phyloP scores from a whole-genome alignment of 2,888 invertebrate species.

The Malthinus flaveolus region DNA sequence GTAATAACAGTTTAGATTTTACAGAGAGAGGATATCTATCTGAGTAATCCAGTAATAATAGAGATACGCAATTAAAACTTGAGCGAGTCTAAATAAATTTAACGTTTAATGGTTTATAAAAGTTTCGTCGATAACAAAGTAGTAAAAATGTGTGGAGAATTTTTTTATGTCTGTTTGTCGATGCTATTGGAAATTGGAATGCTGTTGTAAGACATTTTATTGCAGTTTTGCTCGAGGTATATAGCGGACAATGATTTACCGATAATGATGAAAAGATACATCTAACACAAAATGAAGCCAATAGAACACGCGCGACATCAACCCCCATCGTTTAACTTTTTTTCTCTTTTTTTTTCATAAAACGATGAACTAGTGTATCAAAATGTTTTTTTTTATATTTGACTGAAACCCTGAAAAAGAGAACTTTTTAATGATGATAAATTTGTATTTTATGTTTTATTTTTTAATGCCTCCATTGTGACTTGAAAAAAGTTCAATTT shows the following conservation, averaged over 20 bases:
- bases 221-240: slow-evolving; percentile 19
- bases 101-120: not conserved
- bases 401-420: not conserved
- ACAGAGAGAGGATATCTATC: too few species aligned
- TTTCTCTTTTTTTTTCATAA: not conserved
- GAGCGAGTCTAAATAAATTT: not conserved
- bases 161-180: slow-evolving; percentile 4
- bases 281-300: slow-evolving; percentile 44
- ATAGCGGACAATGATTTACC: slow-evolving; percentile 37
- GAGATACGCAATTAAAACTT: not conserved
- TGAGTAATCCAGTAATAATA: too few species aligned
- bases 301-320: slow-evolving; percentile 45
- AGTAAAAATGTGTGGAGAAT: slow-evolving; percentile 1
- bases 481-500: too few species aligned
- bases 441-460: not conserved
- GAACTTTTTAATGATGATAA: slow-evolving; percentile 3
- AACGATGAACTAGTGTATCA: slow-evolving; percentile 1
- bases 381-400: slow-evolving; percentile 5
- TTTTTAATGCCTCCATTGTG: too few species aligned
- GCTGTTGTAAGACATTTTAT: not conserved
- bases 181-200: not conserved
- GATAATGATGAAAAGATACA: slow-evolving; percentile 42
- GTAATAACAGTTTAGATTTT: too few species aligned
- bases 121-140: not conserved
- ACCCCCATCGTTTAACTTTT: slow-evolving; percentile 5